Evolutionary conservation across 2,888 invertebrate genomes (phyloP), one percentile per base, ranked within the genome.

Genomic region (Nezara viridula): DNA sequence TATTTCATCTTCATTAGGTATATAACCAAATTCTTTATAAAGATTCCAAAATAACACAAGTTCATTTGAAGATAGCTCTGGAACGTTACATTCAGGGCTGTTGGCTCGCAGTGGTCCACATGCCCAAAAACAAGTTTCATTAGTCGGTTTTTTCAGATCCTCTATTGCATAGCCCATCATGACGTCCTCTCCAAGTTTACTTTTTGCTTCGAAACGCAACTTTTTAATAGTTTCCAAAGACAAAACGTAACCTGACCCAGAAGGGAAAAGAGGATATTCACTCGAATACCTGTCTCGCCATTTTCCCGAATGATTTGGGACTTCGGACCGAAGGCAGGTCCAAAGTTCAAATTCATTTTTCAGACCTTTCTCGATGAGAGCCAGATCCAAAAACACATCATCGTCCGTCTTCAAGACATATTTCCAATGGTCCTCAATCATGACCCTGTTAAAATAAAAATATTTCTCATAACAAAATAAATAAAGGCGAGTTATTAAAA

Each of bases 331-430:
- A 88, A 92, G 91, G 32, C 91, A 91, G 50, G 91, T 91, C 92
- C 92, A 92, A 91, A 91, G 91, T 90, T 91, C 90, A 90, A 90
- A 90, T 16, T 89, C 55, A 19, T 86, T 85, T 40, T 89, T 60
- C 40, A 92, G 85, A 86, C 91, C 90, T 27, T 90, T 89, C 66
- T 89, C 73, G 6, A 92, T 90, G 55, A 89, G 73, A 44, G 86
- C 77, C 5, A 92, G 89, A 90, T 92, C 91, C 24, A 92, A 55
- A 88, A 91, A 92, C n/a, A 91, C 91, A 88, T 92, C 92, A 89
- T 92, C 92, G 90, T 92, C 92, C 2, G 92, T 91, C 90, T 92
- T 92, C 89, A 92, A 85, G 1, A 92, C 27, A 60, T 90, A 92
- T 21, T 90, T 60, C 60, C 91, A 92, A 0, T 90, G 81, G 16